Base-by-base conservation (phyloP, 1,140 invertebrate genomes). In the Matsumurasca onukii region DNA sequence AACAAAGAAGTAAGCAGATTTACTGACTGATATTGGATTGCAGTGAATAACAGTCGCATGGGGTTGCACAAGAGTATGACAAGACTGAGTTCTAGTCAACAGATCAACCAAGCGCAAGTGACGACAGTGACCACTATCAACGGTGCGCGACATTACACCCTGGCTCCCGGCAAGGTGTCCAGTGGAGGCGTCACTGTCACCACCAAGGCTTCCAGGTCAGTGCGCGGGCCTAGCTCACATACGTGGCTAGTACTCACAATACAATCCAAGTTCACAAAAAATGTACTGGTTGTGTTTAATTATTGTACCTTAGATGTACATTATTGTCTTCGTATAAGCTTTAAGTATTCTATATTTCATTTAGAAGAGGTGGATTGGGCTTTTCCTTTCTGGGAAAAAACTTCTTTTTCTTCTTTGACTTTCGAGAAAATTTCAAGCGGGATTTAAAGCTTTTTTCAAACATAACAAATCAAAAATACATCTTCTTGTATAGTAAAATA, bases 41-140 rank as follows among this genome's bases (percentile, higher is more conserved):
- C 61, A 72, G 70, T 66, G 65, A 79, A 78, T 71, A 76, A 75
- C 27, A 77, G 77, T 73, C 72, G 77, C 22, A 70, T 80, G 39
- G 89, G 89, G n/a, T 80, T 91, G 0, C 89, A 91, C 76, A 91
- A 91, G 76, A 91, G 89, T 76, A 90, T 91, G 89, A 91, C 89
- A n/a, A 82, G 89, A 45, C 78, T 91, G 48, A 90, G 88, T 69
- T 89, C 88, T 9, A 90, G 88, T 62, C 86, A 89, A 75, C 86
- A 89, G 75, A 88, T 89, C 67, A 85, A 83, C 75, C 73, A 75
- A 69, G 70, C 71, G 13, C 57, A 48, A 15, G 67, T 45, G 5
- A 68, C 66, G 2, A 66, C 75, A 65, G 73, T 77, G 67, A 76
- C 75, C 22, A 70, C 73, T 27, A 74, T 75, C 68, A 68, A 70